Base-by-base conservation (phyloP, 2,888 invertebrate species). In the Linnaemya vulpina region DNA sequence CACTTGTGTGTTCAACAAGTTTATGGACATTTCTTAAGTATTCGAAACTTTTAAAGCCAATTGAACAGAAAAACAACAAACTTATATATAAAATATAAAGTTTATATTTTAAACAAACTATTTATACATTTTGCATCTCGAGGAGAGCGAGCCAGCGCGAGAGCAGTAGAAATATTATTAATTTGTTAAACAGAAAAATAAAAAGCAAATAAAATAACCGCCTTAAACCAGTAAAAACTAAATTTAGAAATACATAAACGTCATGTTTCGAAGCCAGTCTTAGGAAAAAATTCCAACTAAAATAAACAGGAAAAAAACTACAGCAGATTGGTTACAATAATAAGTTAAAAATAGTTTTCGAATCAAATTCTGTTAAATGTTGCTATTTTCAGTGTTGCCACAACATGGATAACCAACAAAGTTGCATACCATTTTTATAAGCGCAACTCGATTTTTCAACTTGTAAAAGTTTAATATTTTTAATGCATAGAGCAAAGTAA, bases 181-280 rank as follows among this genome's bases (percentile, higher is more conserved):
- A 65, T 46, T 65, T 86, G 20, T 82, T 75, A 11, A 73, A 77
- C 46, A 30, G 30, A 30, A 30, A 30, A 3, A 30, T 30, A 30
- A 35, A 67, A 63, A 67, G 65, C 71, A 78, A 82, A 82, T 71
- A 83, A 30, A 30, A 80, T 75, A 87, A 80, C 84, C 80, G 40
- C 87, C 86, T 86, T 86, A 88, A 90, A 90, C 90, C 90, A 89
- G 90, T 89, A 89, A 87, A 87, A 90, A 88, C 88, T 80, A 86
- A 80, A 83, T 80, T 67, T 80, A 53, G 60, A 83, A 86, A 78
- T 55, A 74, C 40, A 53, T 63, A 68, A 51, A 65, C 11, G 58
- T 63, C 30, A 63, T 40, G 53, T 82, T 49, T 43, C 15, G 11
- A 53, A 84, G 60, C 80, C 53, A 60, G 80, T 74, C 51, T 74